Base-by-base conservation (phyloP, 2,113 vertebrate species). In the Ammodytes marinus region DNA sequence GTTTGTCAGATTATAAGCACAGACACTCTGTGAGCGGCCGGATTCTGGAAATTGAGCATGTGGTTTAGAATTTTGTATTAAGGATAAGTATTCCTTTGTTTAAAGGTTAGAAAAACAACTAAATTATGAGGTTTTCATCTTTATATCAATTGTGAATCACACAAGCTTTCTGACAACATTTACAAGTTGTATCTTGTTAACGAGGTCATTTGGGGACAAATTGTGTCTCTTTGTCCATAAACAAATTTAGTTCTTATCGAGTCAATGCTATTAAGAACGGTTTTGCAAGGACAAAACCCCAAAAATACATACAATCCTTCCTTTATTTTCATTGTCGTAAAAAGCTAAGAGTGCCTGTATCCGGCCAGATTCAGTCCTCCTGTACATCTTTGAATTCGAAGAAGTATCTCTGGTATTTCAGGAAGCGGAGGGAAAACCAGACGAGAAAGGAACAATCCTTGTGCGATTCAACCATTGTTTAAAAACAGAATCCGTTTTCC, bases 391-490 rank as follows among this genome's bases (percentile, higher is more conserved):
- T 7, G 4, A 65, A 78, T 53, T 9, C 58, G 19, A 61, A 68
- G 42, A 35, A 50, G 61, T 47, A 69, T 49, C n/a, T 59, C 54
- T 40, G 57, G 59, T 83, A 70, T 85, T 85, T 85, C 54, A 52
- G 39, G 75, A 78, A 72, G 57, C 68, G 6, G 0, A 45, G 50
- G 14, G 54, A 4, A 60, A 54, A 61, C 27, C 2, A 58, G 54
- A 55, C 0, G 27, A 74, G 74, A 75, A 80, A 82, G 74, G 59
- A 76, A 85, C 1, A 85, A 74, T 71, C 52, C 53, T 54, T 40
- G 59, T 65, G 59, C 19, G 68, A 74, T 60, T 77, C 76, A 75
- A 3, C 76, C 42, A 79, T 76, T 82, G 80, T 89, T 85, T 72
- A 68, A 80, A 79, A 74, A 49, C 55, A 71, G 39, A 82, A 74